phyloP scores from a whole-genome alignment of 2,888 invertebrate species.

The Heteropelma amictum region DNA sequence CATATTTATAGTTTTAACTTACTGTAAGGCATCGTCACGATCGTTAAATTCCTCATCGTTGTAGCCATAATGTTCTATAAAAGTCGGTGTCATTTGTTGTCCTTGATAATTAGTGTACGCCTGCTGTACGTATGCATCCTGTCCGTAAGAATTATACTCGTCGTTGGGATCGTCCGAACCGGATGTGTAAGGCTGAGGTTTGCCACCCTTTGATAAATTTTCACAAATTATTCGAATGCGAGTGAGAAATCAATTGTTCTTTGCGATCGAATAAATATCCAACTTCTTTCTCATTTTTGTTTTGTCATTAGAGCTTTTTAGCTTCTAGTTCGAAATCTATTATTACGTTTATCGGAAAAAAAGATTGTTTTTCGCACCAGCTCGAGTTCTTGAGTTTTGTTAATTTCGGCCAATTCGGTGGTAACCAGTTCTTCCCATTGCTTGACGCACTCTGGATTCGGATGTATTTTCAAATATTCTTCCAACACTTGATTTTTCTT shows the following conservation, averaged over 20 bases:
- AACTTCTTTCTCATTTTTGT: too few species aligned
- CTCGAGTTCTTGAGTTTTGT: constrained; percentile 70
- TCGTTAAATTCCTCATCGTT: constrained; percentile 83
- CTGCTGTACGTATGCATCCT: constrained; percentile 63
- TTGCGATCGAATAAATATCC: too few species aligned
- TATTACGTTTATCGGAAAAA: too few species aligned
- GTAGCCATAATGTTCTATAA: constrained; percentile 82
- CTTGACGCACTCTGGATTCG: constrained; percentile 76
- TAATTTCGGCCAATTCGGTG: constrained; percentile 69
- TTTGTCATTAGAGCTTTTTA: too few species aligned
- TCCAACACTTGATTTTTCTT: constrained; percentile 80
- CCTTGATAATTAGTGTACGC: constrained; percentile 80
- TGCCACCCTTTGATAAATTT: constrained; percentile 57
- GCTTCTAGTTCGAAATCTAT: too few species aligned
- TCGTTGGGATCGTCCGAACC: constrained; percentile 67
- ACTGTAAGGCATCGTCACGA: constrained; percentile 80
- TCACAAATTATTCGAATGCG: too few species aligned
- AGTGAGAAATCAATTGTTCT: too few species aligned
- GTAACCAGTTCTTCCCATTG: constrained; percentile 71
- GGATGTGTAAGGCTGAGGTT: constrained; percentile 59
- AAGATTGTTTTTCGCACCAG: constrained; percentile 63
- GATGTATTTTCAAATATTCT: constrained; percentile 79
- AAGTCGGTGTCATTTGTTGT: constrained; percentile 82
- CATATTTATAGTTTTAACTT: constrained; percentile 66
- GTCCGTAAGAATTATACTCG: constrained; percentile 65